phyloP scores from a whole-genome alignment of 2,797 vertebrate species.

The Danio choprae region DNA sequence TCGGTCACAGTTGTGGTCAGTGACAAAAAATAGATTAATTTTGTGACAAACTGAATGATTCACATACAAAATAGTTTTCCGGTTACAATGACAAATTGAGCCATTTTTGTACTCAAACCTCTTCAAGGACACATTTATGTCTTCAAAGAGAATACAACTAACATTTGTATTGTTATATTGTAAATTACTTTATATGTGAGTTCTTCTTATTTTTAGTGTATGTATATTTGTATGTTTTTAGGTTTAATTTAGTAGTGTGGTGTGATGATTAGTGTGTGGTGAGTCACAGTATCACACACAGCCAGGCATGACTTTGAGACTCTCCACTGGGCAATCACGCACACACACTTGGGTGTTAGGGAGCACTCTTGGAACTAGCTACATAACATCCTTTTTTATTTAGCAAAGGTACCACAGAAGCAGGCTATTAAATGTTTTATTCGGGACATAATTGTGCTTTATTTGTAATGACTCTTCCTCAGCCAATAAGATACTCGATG shows the following conservation, averaged over 20 bases:
- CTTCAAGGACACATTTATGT: too few species aligned
- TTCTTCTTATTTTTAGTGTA: too few species aligned
- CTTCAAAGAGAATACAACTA: too few species aligned
- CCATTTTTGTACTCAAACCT: too few species aligned
- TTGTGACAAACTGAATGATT: background rate
- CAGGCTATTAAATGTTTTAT: background rate
- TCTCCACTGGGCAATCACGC: slow-evolving; percentile 27
- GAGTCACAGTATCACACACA: slow-evolving; percentile 27
- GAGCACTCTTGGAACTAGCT: slow-evolving; percentile 21
- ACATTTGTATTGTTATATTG: too few species aligned
- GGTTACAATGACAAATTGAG: too few species aligned
- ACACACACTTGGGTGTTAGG: slow-evolving; percentile 38
- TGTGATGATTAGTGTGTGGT: slow-evolving; percentile 9
- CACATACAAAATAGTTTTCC: too few species aligned
- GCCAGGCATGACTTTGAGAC: slow-evolving; percentile 33
- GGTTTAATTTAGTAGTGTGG: background rate
- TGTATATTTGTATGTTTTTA: too few species aligned
- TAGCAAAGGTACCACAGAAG: background rate
- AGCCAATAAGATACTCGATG: background rate
- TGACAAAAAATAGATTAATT: background rate
- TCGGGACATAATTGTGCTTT: background rate
- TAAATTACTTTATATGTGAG: too few species aligned
- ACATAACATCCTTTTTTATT: slow-evolving; percentile 18
- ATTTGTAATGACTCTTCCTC: background rate
- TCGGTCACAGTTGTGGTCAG: background rate